Conservation (phyloP, 2,888 invertebrate species). For the Trachelus tabidus region DNA sequence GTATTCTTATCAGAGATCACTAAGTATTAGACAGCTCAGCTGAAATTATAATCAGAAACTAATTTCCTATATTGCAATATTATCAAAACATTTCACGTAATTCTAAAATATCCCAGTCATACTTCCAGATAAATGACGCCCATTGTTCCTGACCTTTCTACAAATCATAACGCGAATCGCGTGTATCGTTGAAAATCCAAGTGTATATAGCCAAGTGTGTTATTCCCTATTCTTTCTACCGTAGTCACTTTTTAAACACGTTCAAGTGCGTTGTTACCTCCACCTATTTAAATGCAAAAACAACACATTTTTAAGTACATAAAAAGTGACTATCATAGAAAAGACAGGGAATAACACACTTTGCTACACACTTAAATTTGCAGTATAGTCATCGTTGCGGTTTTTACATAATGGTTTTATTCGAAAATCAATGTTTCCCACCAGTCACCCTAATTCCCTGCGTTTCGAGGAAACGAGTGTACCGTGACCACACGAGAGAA, state of each 20-base stretch:
- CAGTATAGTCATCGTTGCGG: not conserved
- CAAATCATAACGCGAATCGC: not conserved
- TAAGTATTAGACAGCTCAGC: not conserved
- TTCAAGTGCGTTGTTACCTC: not conserved
- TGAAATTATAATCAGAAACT: not conserved
- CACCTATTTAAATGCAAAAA: not conserved
- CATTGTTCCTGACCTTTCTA: not conserved
- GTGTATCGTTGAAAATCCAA: not conserved
- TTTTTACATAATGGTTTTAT: not conserved
- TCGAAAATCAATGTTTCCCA: not conserved
- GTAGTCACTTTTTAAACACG: too few relatives aligned
- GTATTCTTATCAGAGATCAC: not conserved
- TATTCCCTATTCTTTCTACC: too few relatives aligned
- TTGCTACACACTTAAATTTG: too few relatives aligned
- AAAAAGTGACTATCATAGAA: not conserved
- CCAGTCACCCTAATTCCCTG: not conserved
- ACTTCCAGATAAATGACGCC: not conserved
- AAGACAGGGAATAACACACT: too few relatives aligned
- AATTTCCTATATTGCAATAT: not conserved
- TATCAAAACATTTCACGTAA: not conserved
- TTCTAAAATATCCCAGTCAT: not conserved
- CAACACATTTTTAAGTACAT: not conserved
- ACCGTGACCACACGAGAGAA: not conserved
- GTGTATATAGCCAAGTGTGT: too few relatives aligned
- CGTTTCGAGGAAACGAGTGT: slow-evolving; percentile 4